Conservation (phyloP, 2,797 vertebrate genomes). For the Gymnocypris eckloni region DNA sequence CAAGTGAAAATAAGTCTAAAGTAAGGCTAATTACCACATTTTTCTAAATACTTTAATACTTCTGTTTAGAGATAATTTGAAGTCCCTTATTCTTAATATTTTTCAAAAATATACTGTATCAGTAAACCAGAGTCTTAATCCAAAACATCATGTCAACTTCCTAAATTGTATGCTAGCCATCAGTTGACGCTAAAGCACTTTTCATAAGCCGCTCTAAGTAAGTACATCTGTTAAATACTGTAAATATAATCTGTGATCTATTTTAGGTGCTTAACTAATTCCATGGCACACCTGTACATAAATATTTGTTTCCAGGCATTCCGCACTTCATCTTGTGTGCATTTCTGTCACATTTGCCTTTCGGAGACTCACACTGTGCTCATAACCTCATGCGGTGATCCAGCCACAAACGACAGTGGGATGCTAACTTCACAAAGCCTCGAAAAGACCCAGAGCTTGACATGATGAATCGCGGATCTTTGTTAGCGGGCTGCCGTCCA, state of each 20-base stretch:
- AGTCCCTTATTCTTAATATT: background rate
- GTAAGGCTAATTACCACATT: background rate
- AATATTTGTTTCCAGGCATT: constrained; percentile 1
- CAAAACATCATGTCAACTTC: background rate
- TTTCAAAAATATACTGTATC: background rate
- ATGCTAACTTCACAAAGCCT: constrained; percentile 23
- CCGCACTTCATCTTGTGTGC: background rate
- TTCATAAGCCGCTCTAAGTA: background rate
- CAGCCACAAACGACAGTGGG: background rate
- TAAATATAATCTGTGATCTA: constrained; percentile 1
- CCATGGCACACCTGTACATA: background rate
- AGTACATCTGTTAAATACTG: background rate
- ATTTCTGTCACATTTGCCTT: background rate
- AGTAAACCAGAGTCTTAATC: background rate
- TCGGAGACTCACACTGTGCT: background rate
- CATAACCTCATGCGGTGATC: background rate
- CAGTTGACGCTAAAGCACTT: background rate
- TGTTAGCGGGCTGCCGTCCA: constrained; percentile 27
- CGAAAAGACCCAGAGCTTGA: constrained; percentile 26
- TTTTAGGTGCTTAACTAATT: background rate
- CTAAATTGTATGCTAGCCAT: background rate
- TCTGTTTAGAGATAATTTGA: background rate
- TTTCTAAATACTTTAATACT: background rate
- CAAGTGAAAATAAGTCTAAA: background rate
- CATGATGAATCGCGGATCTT: constrained; percentile 17